phyloP scores from a whole-genome alignment of 2,888 invertebrate species.

The Chrysopilus asiliformis region DNA sequence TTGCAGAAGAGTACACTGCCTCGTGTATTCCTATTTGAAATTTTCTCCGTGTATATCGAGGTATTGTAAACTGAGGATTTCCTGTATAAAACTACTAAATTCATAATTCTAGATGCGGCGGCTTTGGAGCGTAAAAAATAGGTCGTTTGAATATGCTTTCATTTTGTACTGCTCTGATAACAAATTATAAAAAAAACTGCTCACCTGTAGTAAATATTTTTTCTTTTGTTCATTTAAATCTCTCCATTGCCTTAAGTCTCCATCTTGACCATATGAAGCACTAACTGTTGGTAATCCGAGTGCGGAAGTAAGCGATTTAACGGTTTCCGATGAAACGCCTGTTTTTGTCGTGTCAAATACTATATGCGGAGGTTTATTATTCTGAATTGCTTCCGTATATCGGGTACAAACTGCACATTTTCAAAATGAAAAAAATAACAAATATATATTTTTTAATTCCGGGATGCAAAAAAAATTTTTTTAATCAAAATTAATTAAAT shows the following conservation, averaged over 20 bases:
- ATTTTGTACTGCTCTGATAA: too few relatives aligned
- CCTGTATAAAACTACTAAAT: too few relatives aligned
- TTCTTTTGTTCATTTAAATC: conserved; percentile 53
- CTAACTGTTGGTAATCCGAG: conserved; percentile 71
- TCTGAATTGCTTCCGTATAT: conserved; percentile 50
- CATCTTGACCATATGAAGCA: conserved; percentile 72
- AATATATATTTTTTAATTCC: too few relatives aligned
- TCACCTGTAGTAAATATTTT: conserved; percentile 57
- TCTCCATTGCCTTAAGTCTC: conserved; percentile 73
- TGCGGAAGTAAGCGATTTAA: conserved; percentile 69
- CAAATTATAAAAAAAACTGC: too few relatives aligned
- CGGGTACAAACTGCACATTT: conserved; percentile 51
- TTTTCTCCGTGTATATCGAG: too few relatives aligned
- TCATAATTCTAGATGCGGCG: too few relatives aligned
- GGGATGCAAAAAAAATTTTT: neutral
- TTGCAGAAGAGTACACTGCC: too few relatives aligned
- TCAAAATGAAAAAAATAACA: conserved; percentile 2
- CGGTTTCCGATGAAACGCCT: conserved; percentile 69
- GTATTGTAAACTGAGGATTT: too few relatives aligned
- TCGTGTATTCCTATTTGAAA: too few relatives aligned
- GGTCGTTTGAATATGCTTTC: too few relatives aligned
- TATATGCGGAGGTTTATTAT: conserved; percentile 58
- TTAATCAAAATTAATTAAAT: conserved; percentile 2
- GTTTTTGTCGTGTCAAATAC: conserved; percentile 71
- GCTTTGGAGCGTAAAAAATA: too few relatives aligned